Conservation (phyloP, 2,888 invertebrate genomes). For the Stenodera caucasica region DNA sequence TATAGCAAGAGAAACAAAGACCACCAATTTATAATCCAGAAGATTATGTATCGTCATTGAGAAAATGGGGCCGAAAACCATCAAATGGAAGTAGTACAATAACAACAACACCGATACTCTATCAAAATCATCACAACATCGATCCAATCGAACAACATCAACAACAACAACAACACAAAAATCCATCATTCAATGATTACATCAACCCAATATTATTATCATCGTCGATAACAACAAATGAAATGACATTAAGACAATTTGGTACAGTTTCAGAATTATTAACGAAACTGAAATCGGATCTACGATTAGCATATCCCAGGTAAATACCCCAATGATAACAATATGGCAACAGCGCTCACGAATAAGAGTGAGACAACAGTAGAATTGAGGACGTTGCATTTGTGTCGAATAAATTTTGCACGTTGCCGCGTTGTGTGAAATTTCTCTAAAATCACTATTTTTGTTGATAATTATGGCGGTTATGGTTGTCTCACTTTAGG, state of each 20-base stretch:
- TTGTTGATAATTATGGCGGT: too few relatives aligned
- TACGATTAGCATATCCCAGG: slow-evolving; percentile 87
- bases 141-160: slow-evolving; percentile 32
- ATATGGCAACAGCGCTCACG: too few relatives aligned
- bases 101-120: neutral
- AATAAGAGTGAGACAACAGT: too few relatives aligned
- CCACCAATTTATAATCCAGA: slow-evolving; percentile 91
- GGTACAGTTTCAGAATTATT: slow-evolving; percentile 85
- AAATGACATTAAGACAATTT: slow-evolving; percentile 87
- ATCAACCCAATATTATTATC: slow-evolving; percentile 69
- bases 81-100: slow-evolving; percentile 51
- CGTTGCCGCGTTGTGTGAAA: too few relatives aligned
- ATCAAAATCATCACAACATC: too few relatives aligned
- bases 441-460: too few relatives aligned
- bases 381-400: too few relatives aligned
- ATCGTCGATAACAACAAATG: slow-evolving; percentile 60
- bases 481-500: too few relatives aligned
- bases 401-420: too few relatives aligned
- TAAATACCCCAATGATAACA: too few relatives aligned
- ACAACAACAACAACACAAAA: neutral
- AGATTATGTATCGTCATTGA: slow-evolving; percentile 78
- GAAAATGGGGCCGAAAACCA: slow-evolving; percentile 76
- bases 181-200: slow-evolving; percentile 47
- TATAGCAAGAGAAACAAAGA: slow-evolving; percentile 72
- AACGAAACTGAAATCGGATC: slow-evolving; percentile 82